A percentile compares a stretch with the other conserved stretches of the same genome.
phyloP scores from a whole-genome alignment of 2,797 vertebrate genomes.

The Danio tinwini region DNA sequence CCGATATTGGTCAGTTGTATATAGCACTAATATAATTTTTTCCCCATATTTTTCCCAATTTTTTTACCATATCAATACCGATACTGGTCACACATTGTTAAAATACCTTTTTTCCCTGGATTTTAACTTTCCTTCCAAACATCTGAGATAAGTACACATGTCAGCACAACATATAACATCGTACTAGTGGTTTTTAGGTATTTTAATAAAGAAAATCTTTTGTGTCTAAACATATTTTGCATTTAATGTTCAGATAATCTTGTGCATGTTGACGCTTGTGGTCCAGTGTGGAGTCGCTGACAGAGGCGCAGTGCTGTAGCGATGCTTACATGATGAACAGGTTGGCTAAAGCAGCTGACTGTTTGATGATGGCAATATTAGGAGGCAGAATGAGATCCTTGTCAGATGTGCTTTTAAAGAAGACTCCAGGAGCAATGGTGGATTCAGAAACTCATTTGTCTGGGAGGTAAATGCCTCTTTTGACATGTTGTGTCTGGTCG shows the following conservation, averaged over 20 bases:
- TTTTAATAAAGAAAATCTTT: too few species aligned
- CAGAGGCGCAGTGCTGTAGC: slow-evolving; percentile 61
- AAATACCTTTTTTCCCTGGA: too few species aligned
- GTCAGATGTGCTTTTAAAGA: slow-evolving; percentile 85
- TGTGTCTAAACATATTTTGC: too few species aligned
- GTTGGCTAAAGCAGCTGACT: slow-evolving; percentile 76
- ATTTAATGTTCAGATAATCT: neutral
- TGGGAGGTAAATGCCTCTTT: slow-evolving; percentile 77
- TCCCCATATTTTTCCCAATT: too few species aligned
- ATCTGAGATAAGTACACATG: too few species aligned
- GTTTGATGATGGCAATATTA: slow-evolving; percentile 86
- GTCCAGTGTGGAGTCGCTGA: neutral
- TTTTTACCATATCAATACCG: too few species aligned
- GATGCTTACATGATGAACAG: slow-evolving; percentile 82
- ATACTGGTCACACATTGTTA: too few species aligned
- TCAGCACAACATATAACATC: too few species aligned
- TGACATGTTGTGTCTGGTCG: slow-evolving; percentile 75
- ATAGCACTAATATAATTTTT: too few species aligned
- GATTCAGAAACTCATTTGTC: slow-evolving; percentile 81
- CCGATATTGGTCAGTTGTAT: too few species aligned
- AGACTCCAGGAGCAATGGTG: slow-evolving; percentile 73
- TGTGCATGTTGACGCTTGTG: neutral
- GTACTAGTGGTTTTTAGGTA: too few species aligned
- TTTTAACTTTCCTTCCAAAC: too few species aligned
- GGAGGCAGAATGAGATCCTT: slow-evolving; percentile 83